Evolutionary conservation across 2,888 invertebrate genomes (phyloP).

Genomic region (Andrena bucephala): DNA sequence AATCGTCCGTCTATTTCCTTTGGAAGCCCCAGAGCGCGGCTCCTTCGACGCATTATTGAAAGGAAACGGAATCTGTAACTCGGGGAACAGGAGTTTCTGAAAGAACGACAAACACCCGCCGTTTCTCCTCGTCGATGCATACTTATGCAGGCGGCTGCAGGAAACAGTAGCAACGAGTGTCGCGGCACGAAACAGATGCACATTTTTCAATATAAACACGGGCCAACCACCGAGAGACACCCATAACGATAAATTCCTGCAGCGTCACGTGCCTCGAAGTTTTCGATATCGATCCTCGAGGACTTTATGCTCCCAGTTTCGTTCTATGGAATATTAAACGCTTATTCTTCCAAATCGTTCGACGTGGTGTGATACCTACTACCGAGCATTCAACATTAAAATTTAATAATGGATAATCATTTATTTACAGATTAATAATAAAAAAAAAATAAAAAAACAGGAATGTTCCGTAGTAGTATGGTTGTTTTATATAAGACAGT

Average conservation of each 20-base stretch:
- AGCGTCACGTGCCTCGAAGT: neutral
- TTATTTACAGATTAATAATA: too few relatives aligned
- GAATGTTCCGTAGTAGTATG: too few relatives aligned
- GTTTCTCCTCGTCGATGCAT: conserved; percentile 22
- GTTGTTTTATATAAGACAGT: too few relatives aligned
- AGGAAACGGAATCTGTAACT: conserved; percentile 11
- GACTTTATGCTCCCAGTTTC: neutral
- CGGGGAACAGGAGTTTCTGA: conserved; percentile 16
- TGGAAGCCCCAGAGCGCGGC: neutral
- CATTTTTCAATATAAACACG: conserved; percentile 50
- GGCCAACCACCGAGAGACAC: conserved; percentile 11
- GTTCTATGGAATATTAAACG: neutral
- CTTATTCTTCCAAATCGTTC: neutral
- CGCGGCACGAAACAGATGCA: conserved; percentile 19
- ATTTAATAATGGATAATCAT: too few relatives aligned
- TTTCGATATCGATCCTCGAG: conserved; percentile 19
- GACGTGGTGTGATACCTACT: neutral
- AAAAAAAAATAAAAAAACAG: too few relatives aligned
- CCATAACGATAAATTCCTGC: conserved; percentile 31
- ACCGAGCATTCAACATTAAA: too few relatives aligned
- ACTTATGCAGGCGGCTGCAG: conserved; percentile 3
- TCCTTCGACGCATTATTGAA: neutral
- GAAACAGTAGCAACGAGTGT: conserved; percentile 15
- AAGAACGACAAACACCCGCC: conserved; percentile 31
- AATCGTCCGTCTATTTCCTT: neutral